Conservation (phyloP, 2,113 vertebrate species). For the Rhizomys pruinosus region DNA sequence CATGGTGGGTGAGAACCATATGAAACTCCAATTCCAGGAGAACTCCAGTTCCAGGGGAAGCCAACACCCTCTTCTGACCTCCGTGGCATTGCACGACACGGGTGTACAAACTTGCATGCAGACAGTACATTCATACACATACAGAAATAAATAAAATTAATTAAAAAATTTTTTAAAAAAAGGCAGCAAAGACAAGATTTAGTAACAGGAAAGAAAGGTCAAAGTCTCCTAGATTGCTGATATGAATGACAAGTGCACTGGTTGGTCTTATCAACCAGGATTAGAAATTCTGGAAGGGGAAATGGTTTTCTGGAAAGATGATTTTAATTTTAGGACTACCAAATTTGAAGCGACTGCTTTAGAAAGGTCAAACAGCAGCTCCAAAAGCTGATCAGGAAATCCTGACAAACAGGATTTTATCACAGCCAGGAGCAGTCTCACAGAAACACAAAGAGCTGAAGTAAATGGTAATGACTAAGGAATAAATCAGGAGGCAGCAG, state of each 20-base stretch:
- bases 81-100: too few species aligned
- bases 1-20: too few species aligned
- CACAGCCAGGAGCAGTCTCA: neutral
- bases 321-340: constrained; percentile 36
- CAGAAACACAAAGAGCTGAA: neutral
- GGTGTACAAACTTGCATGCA: too few species aligned
- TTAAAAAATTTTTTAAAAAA: too few species aligned
- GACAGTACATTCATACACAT: too few species aligned
- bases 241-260: neutral
- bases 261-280: neutral
- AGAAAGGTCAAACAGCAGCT: constrained; percentile 3
- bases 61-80: too few species aligned
- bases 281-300: constrained; percentile 3
- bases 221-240: neutral
- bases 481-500: neutral
- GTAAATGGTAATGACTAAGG: neutral
- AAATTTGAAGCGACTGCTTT: constrained; percentile 13
- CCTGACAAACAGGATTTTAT: neutral
- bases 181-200: neutral
- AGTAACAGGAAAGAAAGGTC: neutral
- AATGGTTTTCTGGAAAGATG: constrained; percentile 9
- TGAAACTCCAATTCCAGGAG: too few species aligned
- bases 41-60: too few species aligned
- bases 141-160: too few species aligned
- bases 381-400: constrained; percentile 16